Evolutionary conservation across 2,797 vertebrate species (phyloP).

Genomic region (Cossypha niveicapilla): DNA sequence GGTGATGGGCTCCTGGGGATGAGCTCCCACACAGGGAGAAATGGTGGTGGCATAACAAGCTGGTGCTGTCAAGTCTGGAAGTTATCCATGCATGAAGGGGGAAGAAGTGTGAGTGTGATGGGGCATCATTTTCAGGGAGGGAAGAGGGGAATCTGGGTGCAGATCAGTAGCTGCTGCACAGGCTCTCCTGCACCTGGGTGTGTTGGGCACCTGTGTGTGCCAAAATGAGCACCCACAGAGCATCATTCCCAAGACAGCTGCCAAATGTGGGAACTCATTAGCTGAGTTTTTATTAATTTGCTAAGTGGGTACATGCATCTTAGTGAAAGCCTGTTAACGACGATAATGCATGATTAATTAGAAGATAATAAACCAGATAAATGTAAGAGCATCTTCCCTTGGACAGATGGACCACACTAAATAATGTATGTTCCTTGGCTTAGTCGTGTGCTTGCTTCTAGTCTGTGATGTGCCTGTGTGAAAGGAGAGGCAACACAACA

Average conservation of each 20-base stretch:
- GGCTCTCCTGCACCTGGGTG: not conserved
- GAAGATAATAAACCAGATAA: not conserved
- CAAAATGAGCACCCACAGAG: not conserved
- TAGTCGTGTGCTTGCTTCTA: not conserved
- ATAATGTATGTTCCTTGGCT: not conserved
- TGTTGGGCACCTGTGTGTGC: fast-evolving
- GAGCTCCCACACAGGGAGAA: not conserved
- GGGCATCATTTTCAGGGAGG: not conserved
- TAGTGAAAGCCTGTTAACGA: not conserved
- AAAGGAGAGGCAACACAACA: not conserved
- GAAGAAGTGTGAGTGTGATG: not conserved
- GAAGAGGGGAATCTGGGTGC: not conserved
- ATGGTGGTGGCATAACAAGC: not conserved
- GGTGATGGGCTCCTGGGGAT: not conserved
- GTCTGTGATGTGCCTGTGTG: not conserved
- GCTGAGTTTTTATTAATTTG: not conserved
- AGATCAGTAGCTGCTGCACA: not conserved
- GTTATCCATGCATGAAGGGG: fast-evolving
- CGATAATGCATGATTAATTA: not conserved
- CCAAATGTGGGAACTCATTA: not conserved
- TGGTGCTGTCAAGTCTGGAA: not conserved
- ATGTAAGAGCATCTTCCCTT: constrained; percentile 24
- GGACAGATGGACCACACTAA: constrained; percentile 29
- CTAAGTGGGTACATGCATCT: not conserved
- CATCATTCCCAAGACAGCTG: not conserved